Conservation (phyloP, 2,888 invertebrate genomes). For the Polia nebulosa region DNA sequence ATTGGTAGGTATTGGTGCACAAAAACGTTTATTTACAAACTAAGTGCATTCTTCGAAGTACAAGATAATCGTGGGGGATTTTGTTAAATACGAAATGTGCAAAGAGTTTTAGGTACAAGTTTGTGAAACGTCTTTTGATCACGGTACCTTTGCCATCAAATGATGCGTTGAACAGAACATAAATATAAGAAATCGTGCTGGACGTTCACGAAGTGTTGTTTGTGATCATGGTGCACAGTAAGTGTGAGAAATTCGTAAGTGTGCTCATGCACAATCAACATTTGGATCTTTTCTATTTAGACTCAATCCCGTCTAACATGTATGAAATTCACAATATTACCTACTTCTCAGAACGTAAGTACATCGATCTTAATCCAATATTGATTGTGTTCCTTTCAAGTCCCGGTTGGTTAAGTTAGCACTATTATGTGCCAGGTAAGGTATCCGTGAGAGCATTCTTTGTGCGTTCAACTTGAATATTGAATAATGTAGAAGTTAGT, state of each 20-base stretch:
- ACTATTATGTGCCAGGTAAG: constrained; percentile 65
- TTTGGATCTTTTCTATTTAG: constrained; percentile 31
- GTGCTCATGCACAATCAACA: constrained; percentile 50
- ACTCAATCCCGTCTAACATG: neutral
- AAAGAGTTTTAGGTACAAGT: constrained; percentile 43
- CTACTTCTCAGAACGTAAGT: constrained; percentile 2
- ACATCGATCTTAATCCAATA: constrained; percentile 59
- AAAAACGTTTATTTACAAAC: constrained; percentile 52
- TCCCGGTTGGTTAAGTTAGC: constrained; percentile 43
- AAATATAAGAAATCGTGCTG: constrained; percentile 49
- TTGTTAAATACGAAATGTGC: constrained; percentile 50
- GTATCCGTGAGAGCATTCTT: constrained; percentile 63
- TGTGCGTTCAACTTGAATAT: constrained; percentile 66
- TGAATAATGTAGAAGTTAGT: constrained; percentile 61
- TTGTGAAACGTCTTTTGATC: constrained; percentile 48
- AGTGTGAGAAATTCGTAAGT: constrained; percentile 31
- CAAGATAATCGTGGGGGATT: constrained; percentile 35
- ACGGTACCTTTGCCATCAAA: constrained; percentile 47
- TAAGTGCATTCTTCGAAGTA: constrained; percentile 60
- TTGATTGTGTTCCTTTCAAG: constrained; percentile 58
- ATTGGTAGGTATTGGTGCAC: constrained; percentile 60
- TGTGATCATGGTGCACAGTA: constrained; percentile 34
- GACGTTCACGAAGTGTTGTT: constrained; percentile 33
- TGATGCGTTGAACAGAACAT: constrained; percentile 47
- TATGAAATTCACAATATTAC: constrained; percentile 2